These are phyloP conservation scores for Adoxophyes honmai DNA, from an alignment of 1,140 invertebrate genomes.

Conservation along the genomic window DNA sequence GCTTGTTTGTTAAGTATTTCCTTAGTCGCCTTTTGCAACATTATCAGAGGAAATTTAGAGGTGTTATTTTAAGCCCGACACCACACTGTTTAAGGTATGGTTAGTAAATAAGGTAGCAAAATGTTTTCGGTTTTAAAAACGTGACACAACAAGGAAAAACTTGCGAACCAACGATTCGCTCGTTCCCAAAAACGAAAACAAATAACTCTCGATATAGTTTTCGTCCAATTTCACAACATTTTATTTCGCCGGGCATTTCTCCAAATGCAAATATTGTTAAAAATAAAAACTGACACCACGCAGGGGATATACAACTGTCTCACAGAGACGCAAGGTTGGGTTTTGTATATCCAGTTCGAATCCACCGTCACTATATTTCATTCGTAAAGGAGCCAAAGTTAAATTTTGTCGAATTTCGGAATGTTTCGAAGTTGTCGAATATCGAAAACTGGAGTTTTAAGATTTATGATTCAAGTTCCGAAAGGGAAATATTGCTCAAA, in stretches of 20 bases:
- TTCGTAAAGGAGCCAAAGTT: neutral
- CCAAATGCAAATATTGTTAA: conserved; percentile 7
- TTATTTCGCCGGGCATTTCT: conserved; percentile 2
- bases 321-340: neutral
- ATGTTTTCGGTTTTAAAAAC: too few relatives aligned
- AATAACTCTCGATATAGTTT: conserved; percentile 7
- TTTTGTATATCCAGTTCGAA: neutral
- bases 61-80: too few relatives aligned
- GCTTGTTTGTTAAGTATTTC: too few relatives aligned
- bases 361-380: conserved; percentile 6
- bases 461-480: neutral
- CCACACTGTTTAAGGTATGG: too few relatives aligned
- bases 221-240: conserved; percentile 12
- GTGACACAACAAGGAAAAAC: neutral
- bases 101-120: too few relatives aligned
- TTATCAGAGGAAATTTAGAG: too few relatives aligned
- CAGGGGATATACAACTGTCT: neutral
- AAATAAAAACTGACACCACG: neutral
- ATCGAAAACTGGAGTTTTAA: conserved; percentile 9
- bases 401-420: conserved; percentile 14
- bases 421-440: conserved; percentile 15
- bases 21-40: too few relatives aligned
- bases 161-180: neutral
- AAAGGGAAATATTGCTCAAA: neutral
- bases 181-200: conserved; percentile 2